These are phyloP conservation scores for Drosophila antonietae DNA, from an alignment of 2,888 invertebrate genomes.

Conservation along the genomic window DNA sequence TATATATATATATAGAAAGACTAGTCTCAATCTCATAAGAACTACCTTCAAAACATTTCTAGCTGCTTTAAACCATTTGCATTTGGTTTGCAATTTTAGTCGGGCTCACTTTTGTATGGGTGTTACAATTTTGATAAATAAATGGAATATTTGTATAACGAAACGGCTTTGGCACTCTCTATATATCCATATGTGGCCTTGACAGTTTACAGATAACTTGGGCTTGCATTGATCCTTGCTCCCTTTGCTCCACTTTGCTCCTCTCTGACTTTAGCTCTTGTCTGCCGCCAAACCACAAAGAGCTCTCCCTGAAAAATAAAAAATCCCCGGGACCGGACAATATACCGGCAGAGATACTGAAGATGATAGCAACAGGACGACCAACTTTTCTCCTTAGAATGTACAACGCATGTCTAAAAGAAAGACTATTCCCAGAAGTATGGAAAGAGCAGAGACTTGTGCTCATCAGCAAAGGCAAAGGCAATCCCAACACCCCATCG, in stretches of 20 bases:
- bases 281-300: conserved; percentile 37
- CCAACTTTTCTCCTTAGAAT: no score
- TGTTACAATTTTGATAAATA: conserved; percentile 67
- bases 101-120: conserved; percentile 68
- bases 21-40: conserved; percentile 54
- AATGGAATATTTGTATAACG: conserved; percentile 61
- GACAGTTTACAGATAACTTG: conserved; percentile 3
- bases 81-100: conserved; percentile 34
- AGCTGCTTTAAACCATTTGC: conserved; percentile 31
- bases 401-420: no score
- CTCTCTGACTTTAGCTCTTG: conserved; percentile 9
- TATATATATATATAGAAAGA: conserved; percentile 1
- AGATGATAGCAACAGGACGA: no score
- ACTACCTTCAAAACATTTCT: conserved; percentile 38
- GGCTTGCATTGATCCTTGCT: neutral
- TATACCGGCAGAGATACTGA: no score
- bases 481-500: no score
- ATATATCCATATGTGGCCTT: conserved; percentile 2
- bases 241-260: conserved; percentile 27
- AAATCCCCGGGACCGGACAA: no score
- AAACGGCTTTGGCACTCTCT: conserved; percentile 1
- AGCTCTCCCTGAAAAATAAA: no score
- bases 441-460: no score
- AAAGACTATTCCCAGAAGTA: no score
- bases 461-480: no score